A percentile compares a stretch with the other conserved stretches of the same genome.
Evolutionary conservation across 2,797 vertebrate species (phyloP).

Genomic region (Halcyon smyrnensis): DNA sequence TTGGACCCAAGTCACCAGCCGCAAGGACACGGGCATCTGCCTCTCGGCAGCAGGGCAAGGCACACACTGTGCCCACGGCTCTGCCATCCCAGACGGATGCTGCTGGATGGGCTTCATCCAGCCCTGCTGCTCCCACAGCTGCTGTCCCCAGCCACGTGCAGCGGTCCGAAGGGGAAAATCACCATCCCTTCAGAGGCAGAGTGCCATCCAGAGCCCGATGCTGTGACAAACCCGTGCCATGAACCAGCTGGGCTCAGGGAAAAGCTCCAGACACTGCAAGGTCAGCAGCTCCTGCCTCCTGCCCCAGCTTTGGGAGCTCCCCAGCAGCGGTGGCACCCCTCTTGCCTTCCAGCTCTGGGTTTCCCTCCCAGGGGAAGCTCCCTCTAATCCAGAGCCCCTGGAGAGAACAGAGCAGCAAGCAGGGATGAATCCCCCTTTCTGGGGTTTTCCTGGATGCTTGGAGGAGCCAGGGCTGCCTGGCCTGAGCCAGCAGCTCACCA

Average conservation of each 20-base stretch:
- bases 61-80: rapidly evolving
- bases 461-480: background rate
- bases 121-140: background rate
- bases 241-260: background rate
- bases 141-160: background rate
- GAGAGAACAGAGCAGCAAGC: background rate
- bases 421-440: background rate
- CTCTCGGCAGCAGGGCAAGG: rapidly evolving
- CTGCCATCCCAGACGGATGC: background rate
- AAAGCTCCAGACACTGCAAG: background rate
- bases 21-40: background rate
- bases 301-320: background rate
- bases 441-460: background rate
- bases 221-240: rapidly evolving
- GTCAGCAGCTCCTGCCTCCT: background rate
- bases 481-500: background rate
- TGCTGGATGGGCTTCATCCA: background rate
- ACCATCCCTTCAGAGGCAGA: background rate
- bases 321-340: rapidly evolving
- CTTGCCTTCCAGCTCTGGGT: background rate
- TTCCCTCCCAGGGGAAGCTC: background rate
- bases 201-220: background rate
- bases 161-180: background rate
- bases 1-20: background rate
- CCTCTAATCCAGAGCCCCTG: background rate